A percentile compares a stretch with the other conserved stretches of the same genome.
Conservation (phyloP, 2,888 invertebrate species). For the Spisula subtruncata region DNA sequence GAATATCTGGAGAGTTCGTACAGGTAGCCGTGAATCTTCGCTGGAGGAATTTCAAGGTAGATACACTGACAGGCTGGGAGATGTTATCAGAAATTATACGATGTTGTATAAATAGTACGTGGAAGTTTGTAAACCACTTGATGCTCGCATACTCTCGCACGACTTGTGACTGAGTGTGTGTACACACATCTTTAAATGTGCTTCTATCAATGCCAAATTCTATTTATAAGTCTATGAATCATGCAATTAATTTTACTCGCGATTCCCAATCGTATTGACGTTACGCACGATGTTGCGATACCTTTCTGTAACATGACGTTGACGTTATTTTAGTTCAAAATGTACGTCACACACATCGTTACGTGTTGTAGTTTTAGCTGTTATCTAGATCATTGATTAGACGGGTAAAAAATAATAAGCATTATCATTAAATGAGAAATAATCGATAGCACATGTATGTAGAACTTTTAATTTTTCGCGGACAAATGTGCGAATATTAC, state of each 20-base stretch:
- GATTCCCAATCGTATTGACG: neutral
- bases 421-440: no score
- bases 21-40: neutral
- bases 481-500: no score
- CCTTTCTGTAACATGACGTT: no score
- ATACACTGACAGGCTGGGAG: neutral
- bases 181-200: constrained; percentile 19
- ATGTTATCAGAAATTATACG: neutral
- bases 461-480: no score
- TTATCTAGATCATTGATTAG: no score
- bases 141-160: neutral
- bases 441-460: no score
- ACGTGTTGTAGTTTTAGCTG: no score
- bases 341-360: neutral
- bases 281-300: no score
- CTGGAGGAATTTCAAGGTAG: constrained; percentile 5
- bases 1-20: constrained; percentile 5
- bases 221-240: neutral
- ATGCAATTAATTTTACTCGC: neutral
- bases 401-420: no score
- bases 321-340: no score
- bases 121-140: constrained; percentile 12
- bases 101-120: constrained; percentile 11
- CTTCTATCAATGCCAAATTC: constrained; percentile 12
- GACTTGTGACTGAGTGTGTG: neutral